Percentiles rank a stretch among this genome's conserved stretches.
These are phyloP conservation scores for Drosophila baimaii DNA, from an alignment of 1,140 invertebrate species.

Conservation along the genomic window DNA sequence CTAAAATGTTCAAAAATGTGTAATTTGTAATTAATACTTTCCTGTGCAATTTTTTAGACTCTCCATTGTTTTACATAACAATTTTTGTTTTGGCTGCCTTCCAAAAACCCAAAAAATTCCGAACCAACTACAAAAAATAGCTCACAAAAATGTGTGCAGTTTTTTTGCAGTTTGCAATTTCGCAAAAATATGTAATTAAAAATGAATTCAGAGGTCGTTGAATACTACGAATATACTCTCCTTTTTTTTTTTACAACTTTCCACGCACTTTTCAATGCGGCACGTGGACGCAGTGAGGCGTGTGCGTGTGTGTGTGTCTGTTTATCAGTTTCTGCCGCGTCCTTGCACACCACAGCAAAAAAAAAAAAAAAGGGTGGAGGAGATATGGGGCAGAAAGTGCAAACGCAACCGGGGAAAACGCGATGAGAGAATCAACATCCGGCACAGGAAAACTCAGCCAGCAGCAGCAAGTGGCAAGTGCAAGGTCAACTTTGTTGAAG, in stretches of 20 bases:
- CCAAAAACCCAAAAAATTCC: background rate
- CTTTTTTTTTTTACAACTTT: slow-evolving; percentile 28
- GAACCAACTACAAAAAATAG: slow-evolving; percentile 20
- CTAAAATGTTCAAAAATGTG: background rate
- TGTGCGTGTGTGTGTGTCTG: slow-evolving; percentile 37
- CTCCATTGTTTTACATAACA: slow-evolving; percentile 11
- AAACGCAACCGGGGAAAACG: slow-evolving; percentile 41
- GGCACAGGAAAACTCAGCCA: slow-evolving; percentile 54
- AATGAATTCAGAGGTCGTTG: slow-evolving; percentile 27
- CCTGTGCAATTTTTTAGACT: no score
- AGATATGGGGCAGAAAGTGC: slow-evolving; percentile 20
- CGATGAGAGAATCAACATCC: slow-evolving; percentile 72
- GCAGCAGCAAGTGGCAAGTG: slow-evolving; percentile 79
- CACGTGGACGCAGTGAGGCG: slow-evolving; percentile 71
- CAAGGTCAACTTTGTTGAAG: slow-evolving; percentile 81
- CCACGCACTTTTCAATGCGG: slow-evolving; percentile 78
- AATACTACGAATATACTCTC: background rate
- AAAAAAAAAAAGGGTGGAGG: background rate
- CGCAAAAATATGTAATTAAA: slow-evolving; percentile 55
- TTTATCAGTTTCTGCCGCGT: slow-evolving; percentile 74
- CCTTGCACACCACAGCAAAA: slow-evolving; percentile 60
- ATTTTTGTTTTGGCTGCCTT: slow-evolving; percentile 8
- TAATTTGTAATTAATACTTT: background rate
- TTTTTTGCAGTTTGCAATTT: slow-evolving; percentile 39
- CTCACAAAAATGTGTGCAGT: slow-evolving; percentile 32